Evolutionary conservation across 2,113 vertebrate species (phyloP).

Genomic region (Drymodes brunneopygia): DNA sequence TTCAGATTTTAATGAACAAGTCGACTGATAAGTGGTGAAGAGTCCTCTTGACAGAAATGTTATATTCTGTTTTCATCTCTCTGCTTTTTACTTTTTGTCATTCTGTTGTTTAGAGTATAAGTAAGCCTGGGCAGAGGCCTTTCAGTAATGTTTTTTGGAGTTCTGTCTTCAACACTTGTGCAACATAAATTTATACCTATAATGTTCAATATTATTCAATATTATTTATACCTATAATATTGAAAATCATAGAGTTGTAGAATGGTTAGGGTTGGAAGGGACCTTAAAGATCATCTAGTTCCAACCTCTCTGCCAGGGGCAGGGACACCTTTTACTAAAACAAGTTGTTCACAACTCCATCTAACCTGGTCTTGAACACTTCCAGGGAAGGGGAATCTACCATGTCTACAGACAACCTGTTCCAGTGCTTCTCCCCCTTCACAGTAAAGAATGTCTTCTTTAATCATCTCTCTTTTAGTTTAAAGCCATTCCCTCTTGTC

Average conservation of each 20-base stretch:
- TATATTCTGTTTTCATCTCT: neutral
- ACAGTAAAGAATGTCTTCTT: neutral
- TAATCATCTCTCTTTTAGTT: neutral
- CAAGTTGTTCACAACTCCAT: neutral
- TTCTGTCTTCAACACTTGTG: neutral
- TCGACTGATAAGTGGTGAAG: neutral
- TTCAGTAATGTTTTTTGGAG: neutral
- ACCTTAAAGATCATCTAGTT: neutral
- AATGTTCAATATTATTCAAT: too few species aligned
- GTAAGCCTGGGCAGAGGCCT: neutral
- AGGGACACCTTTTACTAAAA: neutral
- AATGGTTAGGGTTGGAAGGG: neutral
- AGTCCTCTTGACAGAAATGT: neutral
- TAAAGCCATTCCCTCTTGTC: neutral
- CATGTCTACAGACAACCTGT: neutral
- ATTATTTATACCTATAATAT: neutral
- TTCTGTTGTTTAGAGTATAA: neutral
- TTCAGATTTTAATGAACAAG: neutral
- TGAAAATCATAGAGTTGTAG: neutral
- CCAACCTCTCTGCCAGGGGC: neutral
- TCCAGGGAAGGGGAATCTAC: neutral
- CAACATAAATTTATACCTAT: neutral
- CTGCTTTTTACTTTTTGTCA: neutral
- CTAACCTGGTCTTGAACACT: neutral
- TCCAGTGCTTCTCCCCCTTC: neutral